phyloP scores from a whole-genome alignment of 2,888 invertebrate species.

The Caradrina kadenii region DNA sequence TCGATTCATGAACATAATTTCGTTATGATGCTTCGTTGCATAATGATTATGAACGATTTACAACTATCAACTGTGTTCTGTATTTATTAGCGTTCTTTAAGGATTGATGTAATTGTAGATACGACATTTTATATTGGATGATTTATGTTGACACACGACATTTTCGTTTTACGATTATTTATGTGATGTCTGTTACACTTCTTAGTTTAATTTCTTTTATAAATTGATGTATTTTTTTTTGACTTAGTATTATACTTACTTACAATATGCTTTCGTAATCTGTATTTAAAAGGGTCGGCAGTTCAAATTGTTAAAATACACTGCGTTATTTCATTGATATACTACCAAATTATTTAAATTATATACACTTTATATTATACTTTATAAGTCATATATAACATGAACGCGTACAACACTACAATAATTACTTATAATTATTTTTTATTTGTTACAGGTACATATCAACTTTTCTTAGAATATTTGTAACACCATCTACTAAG shows the following conservation, averaged over 20 bases:
- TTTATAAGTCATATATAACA: no score
- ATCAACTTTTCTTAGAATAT: constrained; percentile 59
- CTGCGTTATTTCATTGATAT: neutral
- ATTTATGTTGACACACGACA: constrained; percentile 19
- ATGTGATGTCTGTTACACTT: neutral
- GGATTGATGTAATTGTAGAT: constrained; percentile 13
- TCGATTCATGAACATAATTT: constrained; percentile 77
- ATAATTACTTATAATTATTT: constrained; percentile 36
- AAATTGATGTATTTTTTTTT: no score
- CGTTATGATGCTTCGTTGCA: constrained; percentile 74
- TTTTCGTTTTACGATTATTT: neutral
- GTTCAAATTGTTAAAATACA: no score
- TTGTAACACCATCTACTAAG: constrained; percentile 61
- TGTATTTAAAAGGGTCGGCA: no score
- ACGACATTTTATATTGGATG: constrained; percentile 8
- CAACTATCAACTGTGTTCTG: constrained; percentile 31
- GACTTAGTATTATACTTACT: no score
- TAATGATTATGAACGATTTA: constrained; percentile 74
- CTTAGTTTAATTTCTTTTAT: neutral
- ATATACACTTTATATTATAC: no score
- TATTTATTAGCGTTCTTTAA: constrained; percentile 33
- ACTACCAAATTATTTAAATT: no score
- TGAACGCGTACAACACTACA: no score
- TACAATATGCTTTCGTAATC: no score
- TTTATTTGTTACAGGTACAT: constrained; percentile 78